Conservation (phyloP, 2,797 vertebrate species). For the Betta splendens region DNA sequence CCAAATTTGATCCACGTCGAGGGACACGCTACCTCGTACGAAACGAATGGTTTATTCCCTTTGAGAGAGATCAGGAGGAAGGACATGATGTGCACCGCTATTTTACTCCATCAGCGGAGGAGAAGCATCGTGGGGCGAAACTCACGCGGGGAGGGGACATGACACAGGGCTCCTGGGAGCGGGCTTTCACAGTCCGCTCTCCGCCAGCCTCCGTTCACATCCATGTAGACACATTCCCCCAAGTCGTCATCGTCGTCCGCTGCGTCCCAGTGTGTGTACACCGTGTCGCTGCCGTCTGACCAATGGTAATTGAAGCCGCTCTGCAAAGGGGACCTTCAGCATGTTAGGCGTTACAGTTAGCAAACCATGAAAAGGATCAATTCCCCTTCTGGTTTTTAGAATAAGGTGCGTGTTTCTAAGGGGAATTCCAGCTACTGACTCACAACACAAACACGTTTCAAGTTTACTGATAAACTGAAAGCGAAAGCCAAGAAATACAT, state of each 20-base stretch:
- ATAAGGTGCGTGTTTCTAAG: not conserved
- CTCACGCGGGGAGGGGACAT: slow-evolving; percentile 83
- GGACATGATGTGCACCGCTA: not conserved
- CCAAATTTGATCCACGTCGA: slow-evolving; percentile 91
- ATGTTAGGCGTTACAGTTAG: slow-evolving; percentile 12
- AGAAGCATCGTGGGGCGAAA: slow-evolving; percentile 18
- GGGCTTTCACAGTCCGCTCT: slow-evolving; percentile 82
- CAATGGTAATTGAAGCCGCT: slow-evolving; percentile 88
- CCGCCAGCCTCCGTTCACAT: slow-evolving; percentile 87
- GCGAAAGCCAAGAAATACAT: too few relatives aligned
- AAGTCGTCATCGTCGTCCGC: slow-evolving; percentile 79
- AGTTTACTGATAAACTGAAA: too few relatives aligned
- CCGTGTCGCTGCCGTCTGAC: slow-evolving; percentile 88
- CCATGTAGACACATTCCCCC: slow-evolving; percentile 90
- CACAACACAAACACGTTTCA: not conserved
- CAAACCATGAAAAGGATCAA: not conserved
- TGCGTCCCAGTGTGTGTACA: slow-evolving; percentile 89
- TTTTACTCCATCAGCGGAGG: not conserved
- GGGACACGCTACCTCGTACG: slow-evolving; percentile 81
- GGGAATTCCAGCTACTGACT: slow-evolving; percentile 13
- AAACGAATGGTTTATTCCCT: slow-evolving; percentile 80
- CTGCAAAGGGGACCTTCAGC: slow-evolving; percentile 68
- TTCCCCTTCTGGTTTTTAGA: accelerated
- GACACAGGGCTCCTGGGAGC: slow-evolving; percentile 89
- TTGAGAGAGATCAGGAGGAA: slow-evolving; percentile 44